phyloP scores from a whole-genome alignment of 2,797 vertebrate genomes.

The Leptatherina wallacei region DNA sequence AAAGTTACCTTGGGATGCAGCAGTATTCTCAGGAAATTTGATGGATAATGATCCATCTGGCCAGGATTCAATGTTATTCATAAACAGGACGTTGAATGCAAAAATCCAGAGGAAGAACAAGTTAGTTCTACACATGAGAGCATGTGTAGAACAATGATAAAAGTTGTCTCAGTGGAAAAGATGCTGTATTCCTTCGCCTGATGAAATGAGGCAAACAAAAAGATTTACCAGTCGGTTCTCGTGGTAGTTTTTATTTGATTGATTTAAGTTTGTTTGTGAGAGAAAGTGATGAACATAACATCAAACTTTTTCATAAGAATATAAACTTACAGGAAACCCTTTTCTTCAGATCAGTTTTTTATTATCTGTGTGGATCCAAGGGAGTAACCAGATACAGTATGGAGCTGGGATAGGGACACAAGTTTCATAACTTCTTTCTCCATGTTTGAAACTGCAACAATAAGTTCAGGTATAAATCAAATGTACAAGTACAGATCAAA shows the following conservation, averaged over 20 bases:
- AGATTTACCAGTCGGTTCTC: neutral
- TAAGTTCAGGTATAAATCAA: no score
- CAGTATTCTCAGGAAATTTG: neutral
- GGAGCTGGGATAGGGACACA: no score
- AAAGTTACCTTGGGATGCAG: neutral
- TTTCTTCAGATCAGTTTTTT: neutral
- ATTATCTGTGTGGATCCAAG: neutral
- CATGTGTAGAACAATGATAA: neutral
- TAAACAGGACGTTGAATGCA: neutral
- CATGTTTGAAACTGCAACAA: no score
- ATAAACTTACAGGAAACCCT: neutral
- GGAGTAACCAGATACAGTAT: no score
- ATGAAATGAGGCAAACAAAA: neutral
- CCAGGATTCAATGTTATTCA: neutral
- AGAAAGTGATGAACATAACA: neutral
- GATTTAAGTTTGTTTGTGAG: neutral
- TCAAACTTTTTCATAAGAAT: neutral
- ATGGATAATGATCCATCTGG: neutral
- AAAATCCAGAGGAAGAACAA: neutral
- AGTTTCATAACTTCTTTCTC: no score
- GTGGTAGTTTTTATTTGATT: neutral
- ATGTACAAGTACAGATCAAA: no score
- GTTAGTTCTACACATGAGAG: neutral
- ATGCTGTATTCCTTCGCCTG: neutral
- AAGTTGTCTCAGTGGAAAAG: neutral